These are phyloP conservation scores for Alethe castanea DNA, from an alignment of 2,113 vertebrate genomes.

Conservation along the genomic window DNA sequence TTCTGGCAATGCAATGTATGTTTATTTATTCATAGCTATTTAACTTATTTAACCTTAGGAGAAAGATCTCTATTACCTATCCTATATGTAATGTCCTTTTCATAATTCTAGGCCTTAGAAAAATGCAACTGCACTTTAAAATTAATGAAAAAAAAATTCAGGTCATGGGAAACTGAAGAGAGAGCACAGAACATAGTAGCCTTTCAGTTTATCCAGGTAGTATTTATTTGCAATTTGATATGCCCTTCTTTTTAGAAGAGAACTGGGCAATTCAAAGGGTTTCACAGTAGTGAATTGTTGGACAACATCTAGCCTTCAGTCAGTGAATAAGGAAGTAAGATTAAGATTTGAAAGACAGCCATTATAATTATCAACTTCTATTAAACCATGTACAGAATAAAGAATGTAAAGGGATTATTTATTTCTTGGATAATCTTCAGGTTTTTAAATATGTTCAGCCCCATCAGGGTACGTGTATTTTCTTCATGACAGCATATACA, in stretches of 20 bases:
- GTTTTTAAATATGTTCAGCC: background rate
- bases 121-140: background rate
- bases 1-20: background rate
- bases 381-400: background rate
- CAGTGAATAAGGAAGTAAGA: background rate
- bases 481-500: background rate
- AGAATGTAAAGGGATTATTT: background rate
- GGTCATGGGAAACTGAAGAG: background rate
- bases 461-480: background rate
- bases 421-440: background rate
- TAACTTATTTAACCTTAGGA: background rate
- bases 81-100: background rate
- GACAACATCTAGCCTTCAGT: background rate
- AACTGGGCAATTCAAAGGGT: background rate
- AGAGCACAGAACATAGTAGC: background rate
- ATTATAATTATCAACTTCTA: background rate
- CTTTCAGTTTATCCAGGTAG: background rate
- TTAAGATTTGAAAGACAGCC: background rate
- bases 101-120: background rate
- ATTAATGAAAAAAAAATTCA: background rate
- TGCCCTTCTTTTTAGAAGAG: background rate
- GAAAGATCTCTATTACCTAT: background rate
- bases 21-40: background rate
- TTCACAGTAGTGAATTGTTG: background rate
- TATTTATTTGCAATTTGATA: background rate